Evolutionary conservation across 2,888 invertebrate species (phyloP).

Genomic region (Eupithecia subfuscata): DNA sequence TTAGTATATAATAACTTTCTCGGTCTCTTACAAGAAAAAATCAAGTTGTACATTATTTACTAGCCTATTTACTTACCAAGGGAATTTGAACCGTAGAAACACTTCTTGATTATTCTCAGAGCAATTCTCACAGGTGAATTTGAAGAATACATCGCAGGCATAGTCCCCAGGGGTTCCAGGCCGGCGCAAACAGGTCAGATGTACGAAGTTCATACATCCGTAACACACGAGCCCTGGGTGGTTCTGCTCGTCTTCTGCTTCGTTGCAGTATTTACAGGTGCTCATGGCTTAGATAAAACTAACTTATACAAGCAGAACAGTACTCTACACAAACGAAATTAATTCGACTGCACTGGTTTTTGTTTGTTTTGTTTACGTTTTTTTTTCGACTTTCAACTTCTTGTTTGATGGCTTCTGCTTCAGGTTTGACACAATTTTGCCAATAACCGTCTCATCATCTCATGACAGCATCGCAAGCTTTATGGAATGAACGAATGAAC

Average conservation of each 20-base stretch:
- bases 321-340: background rate
- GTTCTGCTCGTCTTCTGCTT: conserved; percentile 79
- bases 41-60: background rate
- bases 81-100: conserved; percentile 86
- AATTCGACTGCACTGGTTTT: background rate
- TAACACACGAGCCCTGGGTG: conserved; percentile 86
- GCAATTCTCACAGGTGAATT: conserved; percentile 88
- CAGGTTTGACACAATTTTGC: too few relatives aligned
- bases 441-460: too few relatives aligned
- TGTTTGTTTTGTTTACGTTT: conserved; percentile 10
- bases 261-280: conserved; percentile 85
- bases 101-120: conserved; percentile 82
- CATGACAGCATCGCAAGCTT: too few relatives aligned
- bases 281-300: conserved; percentile 37
- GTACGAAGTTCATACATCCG: conserved; percentile 85
- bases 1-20: background rate
- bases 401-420: too few relatives aligned
- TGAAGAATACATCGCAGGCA: conserved; percentile 90
- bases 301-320: background rate
- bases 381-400: background rate
- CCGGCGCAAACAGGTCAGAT: conserved; percentile 86
- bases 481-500: too few relatives aligned
- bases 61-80: conserved; percentile 82
- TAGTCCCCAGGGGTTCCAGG: conserved; percentile 89
- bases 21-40: background rate